These are phyloP conservation scores for Drosophila leonis DNA, from an alignment of 2,888 invertebrate species.

Conservation along the genomic window DNA sequence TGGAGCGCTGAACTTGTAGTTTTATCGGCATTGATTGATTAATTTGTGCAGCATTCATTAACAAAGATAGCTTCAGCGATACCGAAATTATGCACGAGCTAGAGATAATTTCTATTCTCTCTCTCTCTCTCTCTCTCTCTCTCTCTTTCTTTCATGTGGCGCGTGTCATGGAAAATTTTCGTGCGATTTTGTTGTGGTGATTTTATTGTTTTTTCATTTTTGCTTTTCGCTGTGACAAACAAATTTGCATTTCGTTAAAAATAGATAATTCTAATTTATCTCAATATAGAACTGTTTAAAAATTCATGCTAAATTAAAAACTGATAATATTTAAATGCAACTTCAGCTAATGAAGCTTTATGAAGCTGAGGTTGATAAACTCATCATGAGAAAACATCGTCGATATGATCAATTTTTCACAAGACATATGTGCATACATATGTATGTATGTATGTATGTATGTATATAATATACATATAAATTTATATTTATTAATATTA, in stretches of 20 bases:
- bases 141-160: constrained; percentile 9
- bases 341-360: constrained; percentile 9
- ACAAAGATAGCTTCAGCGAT: constrained; percentile 29
- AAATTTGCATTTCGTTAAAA: constrained; percentile 56
- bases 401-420: constrained; percentile 13
- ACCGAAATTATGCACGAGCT: constrained; percentile 6
- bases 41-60: constrained; percentile 48
- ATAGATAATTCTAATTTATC: constrained; percentile 27
- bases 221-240: constrained; percentile 11
- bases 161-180: constrained; percentile 62
- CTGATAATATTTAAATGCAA: constrained; percentile 44
- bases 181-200: constrained; percentile 24
- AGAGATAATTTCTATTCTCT: constrained; percentile 17
- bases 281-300: background rate
- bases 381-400: constrained; percentile 1
- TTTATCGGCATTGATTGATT: constrained; percentile 72
- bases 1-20: constrained; percentile 61
- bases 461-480: background rate
- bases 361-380: constrained; percentile 40
- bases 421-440: background rate
- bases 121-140: background rate
- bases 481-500: background rate
- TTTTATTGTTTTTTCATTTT: constrained; percentile 3
- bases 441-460: background rate
- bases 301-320: constrained; percentile 6